Percentiles rank a stretch among this genome's conserved stretches.
Conservation (phyloP, 1,140 invertebrate genomes). For the Grapholita molesta region DNA sequence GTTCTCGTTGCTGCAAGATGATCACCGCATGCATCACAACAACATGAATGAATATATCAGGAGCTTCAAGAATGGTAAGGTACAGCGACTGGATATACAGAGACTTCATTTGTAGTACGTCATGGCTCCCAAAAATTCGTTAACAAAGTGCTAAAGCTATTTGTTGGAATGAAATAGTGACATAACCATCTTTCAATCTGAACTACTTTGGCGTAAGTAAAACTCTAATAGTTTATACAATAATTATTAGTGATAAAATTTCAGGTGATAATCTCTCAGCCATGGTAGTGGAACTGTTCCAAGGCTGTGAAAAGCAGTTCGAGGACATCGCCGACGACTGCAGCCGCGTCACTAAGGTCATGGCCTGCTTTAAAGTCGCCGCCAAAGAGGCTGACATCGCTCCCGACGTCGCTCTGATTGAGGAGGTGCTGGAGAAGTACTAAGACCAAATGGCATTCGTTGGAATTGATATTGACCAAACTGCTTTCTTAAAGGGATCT, state of each 20-base stretch:
- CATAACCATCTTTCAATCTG: too few relatives aligned
- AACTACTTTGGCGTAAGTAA: too few relatives aligned
- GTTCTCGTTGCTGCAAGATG: constrained; percentile 58
- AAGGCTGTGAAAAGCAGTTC: constrained; percentile 61
- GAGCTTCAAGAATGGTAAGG: constrained; percentile 55
- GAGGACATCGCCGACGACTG: constrained; percentile 61
- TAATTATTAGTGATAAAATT: too few relatives aligned
- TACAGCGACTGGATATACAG: constrained; percentile 31
- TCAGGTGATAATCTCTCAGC: constrained; percentile 55
- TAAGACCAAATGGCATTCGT: constrained; percentile 2
- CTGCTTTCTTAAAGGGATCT: too few relatives aligned
- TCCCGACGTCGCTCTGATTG: constrained; percentile 64
- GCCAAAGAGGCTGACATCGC: constrained; percentile 56
- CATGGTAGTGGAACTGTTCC: constrained; percentile 56
- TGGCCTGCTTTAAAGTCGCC: constrained; percentile 58
- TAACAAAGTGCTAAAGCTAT: too few relatives aligned
- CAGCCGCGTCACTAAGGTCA: constrained; percentile 53
- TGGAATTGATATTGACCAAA: not conserved
- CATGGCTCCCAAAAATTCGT: too few relatives aligned
- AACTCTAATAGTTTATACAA: too few relatives aligned
- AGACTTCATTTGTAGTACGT: too few relatives aligned
- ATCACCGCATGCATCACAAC: constrained; percentile 57
- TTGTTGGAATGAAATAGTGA: too few relatives aligned
- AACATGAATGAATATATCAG: constrained; percentile 68
- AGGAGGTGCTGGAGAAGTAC: constrained; percentile 59